Base-by-base conservation (phyloP, 2,113 vertebrate species). In the Gnathonemus longibarbis region DNA sequence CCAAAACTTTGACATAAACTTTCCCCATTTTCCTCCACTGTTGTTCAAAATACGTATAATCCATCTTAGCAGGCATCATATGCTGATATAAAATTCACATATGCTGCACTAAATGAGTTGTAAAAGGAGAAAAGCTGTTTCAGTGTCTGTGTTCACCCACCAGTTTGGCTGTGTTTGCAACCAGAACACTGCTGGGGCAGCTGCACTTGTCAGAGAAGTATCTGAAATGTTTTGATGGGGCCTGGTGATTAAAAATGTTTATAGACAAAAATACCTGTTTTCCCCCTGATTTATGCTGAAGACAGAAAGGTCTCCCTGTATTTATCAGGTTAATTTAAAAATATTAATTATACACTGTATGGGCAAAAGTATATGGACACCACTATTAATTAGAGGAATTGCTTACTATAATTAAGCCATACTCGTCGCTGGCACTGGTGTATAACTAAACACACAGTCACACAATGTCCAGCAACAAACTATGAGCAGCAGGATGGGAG, bases 1-100 rank as follows among this genome's bases (percentile, higher is more conserved):
- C 35, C 2, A 1, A 80, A 80, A 42, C 74, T 80, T 19, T 42
- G 17, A 80, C 74, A 19, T n/a, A n/a, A n/a, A n/a, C n/a, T 74
- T 39, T 27, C 9, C 91, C 56, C 46, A 13, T 39, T 39, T 88
- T 84, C 90, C 90, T 50, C 35, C 42, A 8, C 53, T 42, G 35
- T 2, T 35, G 74, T 21, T 21, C 49, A 31, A 91, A 90, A 93
- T 89, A 92, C 84, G 83, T 89, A 92, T 88, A 90, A 88, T 66
- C 88, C 88, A 85, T 89, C 62, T 88, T 85, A 92, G 17, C 70
- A 90, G 89, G 31, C 27, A 50, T 66, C 93, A 94, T 93, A 92
- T 94, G 92, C 94, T 90, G 93, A 92, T 94, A 91, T 93, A 92
- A 90, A 91, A 52, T 87, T 84, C 90, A 89, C 91, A 92, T 92